Percentiles rank a stretch among this genome's conserved stretches.
Conservation (phyloP, 2,888 invertebrate species). For the Aphodius granarius region DNA sequence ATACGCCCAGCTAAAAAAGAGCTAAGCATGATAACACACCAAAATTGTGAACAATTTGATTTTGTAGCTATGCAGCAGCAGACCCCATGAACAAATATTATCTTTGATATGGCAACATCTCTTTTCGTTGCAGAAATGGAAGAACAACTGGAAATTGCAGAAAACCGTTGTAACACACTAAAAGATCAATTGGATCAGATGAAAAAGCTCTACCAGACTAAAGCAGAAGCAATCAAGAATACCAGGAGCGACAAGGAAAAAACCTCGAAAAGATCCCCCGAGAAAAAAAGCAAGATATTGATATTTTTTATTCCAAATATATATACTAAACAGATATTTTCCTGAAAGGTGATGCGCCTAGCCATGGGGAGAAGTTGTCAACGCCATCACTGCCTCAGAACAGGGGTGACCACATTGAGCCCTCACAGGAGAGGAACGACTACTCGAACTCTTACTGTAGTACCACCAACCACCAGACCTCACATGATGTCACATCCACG, state of each 20-base stretch:
- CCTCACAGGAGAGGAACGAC: background rate
- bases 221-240: slow-evolving; percentile 8
- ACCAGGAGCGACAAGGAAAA: background rate
- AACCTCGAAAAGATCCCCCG: slow-evolving; percentile 32
- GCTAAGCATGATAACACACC: too few relatives aligned
- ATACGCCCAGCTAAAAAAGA: too few relatives aligned
- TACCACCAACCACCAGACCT: background rate
- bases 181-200: slow-evolving; percentile 53
- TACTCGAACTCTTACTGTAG: background rate
- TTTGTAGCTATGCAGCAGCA: too few relatives aligned
- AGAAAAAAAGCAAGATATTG: background rate
- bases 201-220: slow-evolving; percentile 48
- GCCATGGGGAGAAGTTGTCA: background rate
- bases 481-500: background rate
- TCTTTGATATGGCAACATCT: too few relatives aligned
- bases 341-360: background rate
- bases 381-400: background rate
- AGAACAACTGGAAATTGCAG: slow-evolving; percentile 52
- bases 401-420: background rate
- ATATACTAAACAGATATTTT: too few relatives aligned
- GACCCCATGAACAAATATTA: too few relatives aligned
- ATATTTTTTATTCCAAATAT: too few relatives aligned
- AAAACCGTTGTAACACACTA: slow-evolving; percentile 50
- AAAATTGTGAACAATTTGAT: too few relatives aligned
- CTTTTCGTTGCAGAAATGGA: slow-evolving; percentile 47